Base-by-base conservation (phyloP, 2,797 vertebrate genomes). In the Trachurus trachurus region DNA sequence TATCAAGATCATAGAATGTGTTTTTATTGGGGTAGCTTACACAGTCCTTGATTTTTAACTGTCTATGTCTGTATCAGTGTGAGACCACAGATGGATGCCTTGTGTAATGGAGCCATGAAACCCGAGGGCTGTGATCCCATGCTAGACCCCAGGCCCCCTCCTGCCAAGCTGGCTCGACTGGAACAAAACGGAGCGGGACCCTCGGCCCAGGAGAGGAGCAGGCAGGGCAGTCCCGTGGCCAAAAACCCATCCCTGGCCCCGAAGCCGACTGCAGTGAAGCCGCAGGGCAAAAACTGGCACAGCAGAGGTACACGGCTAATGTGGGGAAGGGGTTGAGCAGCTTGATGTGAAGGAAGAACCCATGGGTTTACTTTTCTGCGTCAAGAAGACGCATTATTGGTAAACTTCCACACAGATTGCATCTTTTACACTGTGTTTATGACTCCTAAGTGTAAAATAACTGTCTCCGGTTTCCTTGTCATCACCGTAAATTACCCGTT, bases 101-200 rank as follows among this genome's bases (percentile, higher is more conserved):
- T 96, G 95, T 97, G 97, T 95, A 96, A 98, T 95, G 95, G 95
- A 95, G 96, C 96, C 95, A 96, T 95, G 95, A 96, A 96, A 95
- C 96, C 96, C 89, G 97, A 98, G 92, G 96, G 97, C 93, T 93
- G 94, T 92, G 97, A 98, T 94, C 95, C 95, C 92, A 92, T 93
- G 88, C 92, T 94, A 78, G 97, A 97, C 91, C 92, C 96, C 89
- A 95, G 96, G 87, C 96, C 96, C 81, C 97, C 96, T 94, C 96
- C 97, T 80, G 95, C 96, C 94, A 98, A 98, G 95, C 95, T 98
- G 92, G 95, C 96, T 91, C 96, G 97, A 90, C 95, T 98, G 95
- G 97, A 98, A 78, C 96, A 96, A 94, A 96, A 97, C 79, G 96
- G 81, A 75, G 77, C 82, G 9, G 92, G 90, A 80, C 78, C 87